A percentile compares a stretch with the other conserved stretches of the same genome.
Conservation (phyloP, 2,113 vertebrate genomes). For the Macquaria australasica region DNA sequence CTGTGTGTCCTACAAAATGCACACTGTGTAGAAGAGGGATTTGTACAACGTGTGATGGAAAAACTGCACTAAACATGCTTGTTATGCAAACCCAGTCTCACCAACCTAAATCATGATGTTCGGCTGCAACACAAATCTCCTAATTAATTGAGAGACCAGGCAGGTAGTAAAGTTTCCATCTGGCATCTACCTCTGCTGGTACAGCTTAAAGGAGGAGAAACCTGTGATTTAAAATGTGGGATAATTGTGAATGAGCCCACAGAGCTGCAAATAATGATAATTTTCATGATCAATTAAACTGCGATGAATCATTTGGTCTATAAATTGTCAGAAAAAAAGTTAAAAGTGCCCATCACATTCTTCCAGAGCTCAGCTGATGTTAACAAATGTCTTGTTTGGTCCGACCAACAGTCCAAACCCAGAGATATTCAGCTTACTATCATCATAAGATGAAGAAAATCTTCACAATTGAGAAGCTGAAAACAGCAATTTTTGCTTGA, state of each 20-base stretch:
- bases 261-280: background rate
- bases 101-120: constrained; percentile 23
- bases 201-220: background rate
- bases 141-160: constrained; percentile 40
- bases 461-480: background rate
- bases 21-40: background rate
- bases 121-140: constrained; percentile 27
- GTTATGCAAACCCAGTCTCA: constrained; percentile 15
- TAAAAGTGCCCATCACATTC: background rate
- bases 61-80: constrained; percentile 31
- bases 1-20: background rate
- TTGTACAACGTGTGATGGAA: background rate
- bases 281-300: background rate
- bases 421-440: background rate
- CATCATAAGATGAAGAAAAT: background rate
- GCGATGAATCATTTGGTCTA: background rate
- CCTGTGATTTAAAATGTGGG: background rate
- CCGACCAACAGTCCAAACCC: background rate
- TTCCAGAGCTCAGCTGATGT: background rate
- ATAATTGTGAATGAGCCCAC: background rate
- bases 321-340: background rate
- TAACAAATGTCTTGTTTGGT: background rate
- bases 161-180: constrained; percentile 55
- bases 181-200: constrained; percentile 9
- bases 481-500: background rate